These are phyloP conservation scores for Nyctereutes procyonoides DNA, from an alignment of 2,113 vertebrate genomes.

Conservation along the genomic window DNA sequence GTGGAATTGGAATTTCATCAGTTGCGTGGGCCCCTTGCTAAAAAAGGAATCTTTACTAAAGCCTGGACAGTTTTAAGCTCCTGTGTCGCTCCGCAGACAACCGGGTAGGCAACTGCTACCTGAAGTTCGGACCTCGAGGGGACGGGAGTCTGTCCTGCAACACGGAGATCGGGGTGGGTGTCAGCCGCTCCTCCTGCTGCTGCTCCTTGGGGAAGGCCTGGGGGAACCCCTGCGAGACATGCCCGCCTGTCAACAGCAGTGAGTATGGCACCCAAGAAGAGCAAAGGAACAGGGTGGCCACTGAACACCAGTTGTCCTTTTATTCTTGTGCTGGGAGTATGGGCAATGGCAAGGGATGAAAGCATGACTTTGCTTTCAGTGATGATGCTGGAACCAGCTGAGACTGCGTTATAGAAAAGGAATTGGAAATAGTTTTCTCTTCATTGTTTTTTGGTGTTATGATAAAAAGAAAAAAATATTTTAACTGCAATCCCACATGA, in stretches of 20 bases:
- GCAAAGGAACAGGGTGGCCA: not conserved
- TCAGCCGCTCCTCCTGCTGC: slow-evolving; percentile 92
- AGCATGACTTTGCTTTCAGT: not conserved
- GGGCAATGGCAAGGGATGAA: too few relatives aligned
- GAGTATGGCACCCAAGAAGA: slow-evolving; percentile 72
- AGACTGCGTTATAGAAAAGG: slow-evolving; percentile 18
- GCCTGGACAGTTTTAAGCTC: not conserved
- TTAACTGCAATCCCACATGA: slow-evolving; percentile 14
- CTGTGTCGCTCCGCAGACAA: slow-evolving; percentile 84
- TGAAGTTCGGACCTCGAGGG: slow-evolving; percentile 87
- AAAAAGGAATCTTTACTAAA: not conserved
- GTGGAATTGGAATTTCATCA: not conserved
- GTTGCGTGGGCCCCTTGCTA: not conserved
- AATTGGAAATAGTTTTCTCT: slow-evolving; percentile 18
- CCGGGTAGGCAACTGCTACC: slow-evolving; percentile 90
- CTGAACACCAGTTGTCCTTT: not conserved
- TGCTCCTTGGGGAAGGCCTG: slow-evolving; percentile 91
- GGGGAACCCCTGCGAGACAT: slow-evolving; percentile 92
- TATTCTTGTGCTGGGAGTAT: not conserved
- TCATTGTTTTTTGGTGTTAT: not conserved
- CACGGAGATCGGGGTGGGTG: slow-evolving; percentile 91
- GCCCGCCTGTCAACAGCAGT: slow-evolving; percentile 91
- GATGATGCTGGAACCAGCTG: not conserved
- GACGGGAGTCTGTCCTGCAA: slow-evolving; percentile 89
- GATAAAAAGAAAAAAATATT: not conserved